Conservation (phyloP, 2,113 vertebrate species). For the Mola mola region DNA sequence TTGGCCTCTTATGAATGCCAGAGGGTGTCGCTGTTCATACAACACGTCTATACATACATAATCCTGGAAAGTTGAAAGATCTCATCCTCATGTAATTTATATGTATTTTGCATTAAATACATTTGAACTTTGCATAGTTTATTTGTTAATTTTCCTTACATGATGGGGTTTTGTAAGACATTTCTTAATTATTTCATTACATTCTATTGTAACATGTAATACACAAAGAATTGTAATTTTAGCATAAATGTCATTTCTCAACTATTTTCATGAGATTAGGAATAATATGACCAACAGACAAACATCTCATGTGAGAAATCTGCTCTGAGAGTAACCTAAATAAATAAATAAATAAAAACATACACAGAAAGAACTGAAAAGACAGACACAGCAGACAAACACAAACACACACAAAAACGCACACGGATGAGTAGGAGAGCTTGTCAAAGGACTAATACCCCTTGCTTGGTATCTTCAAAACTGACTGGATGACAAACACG, state of each 20-base stretch:
- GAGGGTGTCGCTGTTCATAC: constrained; percentile 82
- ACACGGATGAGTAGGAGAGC: constrained; percentile 60
- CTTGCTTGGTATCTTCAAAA: constrained; percentile 82
- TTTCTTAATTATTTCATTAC: too few relatives aligned
- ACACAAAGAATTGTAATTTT: too few relatives aligned
- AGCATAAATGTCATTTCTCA: too few relatives aligned
- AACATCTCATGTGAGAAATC: constrained; percentile 2
- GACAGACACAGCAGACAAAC: constrained; percentile 11
- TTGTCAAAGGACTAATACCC: constrained; percentile 82
- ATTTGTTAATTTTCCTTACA: too few relatives aligned
- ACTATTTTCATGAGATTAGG: too few relatives aligned
- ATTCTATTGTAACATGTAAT: too few relatives aligned
- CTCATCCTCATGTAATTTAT: constrained; percentile 5
- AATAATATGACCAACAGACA: constrained; percentile 11
- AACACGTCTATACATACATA: constrained; percentile 47
- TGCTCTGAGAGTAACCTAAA: constrained; percentile 4
- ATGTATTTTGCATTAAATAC: constrained; percentile 3
- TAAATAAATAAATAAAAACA: neutral
- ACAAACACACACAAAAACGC: constrained; percentile 8
- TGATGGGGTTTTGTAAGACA: too few relatives aligned
- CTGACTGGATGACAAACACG: constrained; percentile 86
- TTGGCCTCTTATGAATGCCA: constrained; percentile 56
- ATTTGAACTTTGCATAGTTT: too few relatives aligned
- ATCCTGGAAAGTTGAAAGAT: constrained; percentile 20
- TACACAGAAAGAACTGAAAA: constrained; percentile 14